Base-by-base conservation (phyloP, 2,113 vertebrate species). In the Pseudorasbora parva region DNA sequence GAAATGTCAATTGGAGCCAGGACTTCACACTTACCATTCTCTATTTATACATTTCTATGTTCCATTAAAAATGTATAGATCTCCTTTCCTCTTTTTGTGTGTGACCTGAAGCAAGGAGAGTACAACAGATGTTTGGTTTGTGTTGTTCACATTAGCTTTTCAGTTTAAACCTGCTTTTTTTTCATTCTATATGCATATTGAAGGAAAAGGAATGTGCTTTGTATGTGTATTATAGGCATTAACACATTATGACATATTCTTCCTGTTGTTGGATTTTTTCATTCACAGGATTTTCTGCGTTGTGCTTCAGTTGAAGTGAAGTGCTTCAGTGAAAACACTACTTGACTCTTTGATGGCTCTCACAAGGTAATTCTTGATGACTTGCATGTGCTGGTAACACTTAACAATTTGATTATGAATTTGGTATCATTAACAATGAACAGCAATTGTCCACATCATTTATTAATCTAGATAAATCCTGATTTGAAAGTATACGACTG, bases 1-100 rank as follows among this genome's bases (percentile, higher is more conserved):
- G 97, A 99, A 99, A 98, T 97, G 97, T 98, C 97, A 99, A 95
- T 97, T 97, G 96, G 97, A 98, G 92, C 93, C 93, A 91, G 90
- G 88, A 89, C 92, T 92, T 87, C 92, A 91, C 91, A 87, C 71
- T 81, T 83, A 73, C 77, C 76, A 37, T 85, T 87, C 75, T 85
- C 72, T 78, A 80, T 30, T 87, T 87, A 71, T 71, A 81, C 72
- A 83, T 73, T 86, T 90, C 91, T 89, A 89, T 86, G 88, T 86
- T 94, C 93, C 93, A 64, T 80, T 85, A 85, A 45, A 74, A 85
- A 87, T 64, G 78, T 83, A 80, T 85, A 73, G 76, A 83, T 96
- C 94, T 94, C 95, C 94, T 94, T 92, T 94, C 27, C 2, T 78
- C 25, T 64, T 51, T 66, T 30, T 41, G 56, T 57, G 37, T 60